Base-by-base conservation (phyloP, 2,113 vertebrate species). In the Psophia crepitans region DNA sequence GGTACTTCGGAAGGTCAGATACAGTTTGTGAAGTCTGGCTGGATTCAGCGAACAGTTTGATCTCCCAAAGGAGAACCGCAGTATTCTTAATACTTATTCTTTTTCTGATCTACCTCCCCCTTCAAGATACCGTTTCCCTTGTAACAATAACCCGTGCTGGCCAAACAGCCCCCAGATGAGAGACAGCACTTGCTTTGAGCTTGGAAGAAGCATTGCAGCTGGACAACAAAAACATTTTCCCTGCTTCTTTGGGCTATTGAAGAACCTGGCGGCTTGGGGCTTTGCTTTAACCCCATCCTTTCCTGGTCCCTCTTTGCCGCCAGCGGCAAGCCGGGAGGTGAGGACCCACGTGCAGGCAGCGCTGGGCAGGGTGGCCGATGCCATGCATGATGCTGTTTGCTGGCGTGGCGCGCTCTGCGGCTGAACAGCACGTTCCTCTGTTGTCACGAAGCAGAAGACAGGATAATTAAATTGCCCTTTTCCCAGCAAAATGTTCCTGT, bases 381-480 rank as follows among this genome's bases (percentile, higher is more conserved):
- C 84, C 54, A 5, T 63, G 14, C 48, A 2, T 28, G 60, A 74
- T 2, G 41, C 83, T 1, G 5, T 22, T 79, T 70, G 74, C 79
- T 61, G 22, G 65, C 69, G 0, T 0, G 27, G 69, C 6, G 4
- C 88, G 87, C 27, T 5, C 61, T 26, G 63, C 71, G 87, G 33
- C 92, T 78, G 92, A 96, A 96, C 95, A 73, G 61, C 92, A 6
- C n/a, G 17, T 80, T 82, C 89, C 86, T 8, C 58, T 48, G 74
- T 91, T 93, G 95, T 95, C 96, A 60, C 7, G 63, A 93, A 96
- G 61, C 89, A 87, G 81, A 88, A 93, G 91, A 41, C 19, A 4
- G 84, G 89, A 95, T 97, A 93, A 95, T 97, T 83, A 83, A 95
- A 94, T 96, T 93, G 92, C 96, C 95, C 89, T 95, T 97, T 97